Evolutionary conservation across 2,797 vertebrate genomes (phyloP), one percentile per base, ranked within the genome.

Genomic region (Anomalospiza imberbis): DNA sequence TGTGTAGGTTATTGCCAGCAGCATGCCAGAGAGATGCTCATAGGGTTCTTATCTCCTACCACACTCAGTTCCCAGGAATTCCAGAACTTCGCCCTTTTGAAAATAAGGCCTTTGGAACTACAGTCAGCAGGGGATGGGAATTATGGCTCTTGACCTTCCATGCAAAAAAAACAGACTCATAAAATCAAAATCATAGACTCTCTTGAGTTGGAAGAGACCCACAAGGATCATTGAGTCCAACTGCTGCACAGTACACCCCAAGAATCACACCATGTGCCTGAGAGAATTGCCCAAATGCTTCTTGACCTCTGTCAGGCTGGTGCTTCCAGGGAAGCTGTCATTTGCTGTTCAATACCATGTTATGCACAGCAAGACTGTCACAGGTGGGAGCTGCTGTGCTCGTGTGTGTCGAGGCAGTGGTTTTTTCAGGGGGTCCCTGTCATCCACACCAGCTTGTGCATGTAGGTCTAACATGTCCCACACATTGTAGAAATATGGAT

Each of bases 391-490:
- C 28, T 45, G 40, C 57, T 0, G 0, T 68, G 22, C 38, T 20
- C 6, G 0, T 18, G 42, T 6, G 0, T 51, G 7, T 55, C 50
- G 17, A 4, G 0, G 1, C 50, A 31, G 15, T 10, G 31, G 38
- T 76, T 60, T 7, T 7, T 22, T 62, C n/a, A 36, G 44, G 13
- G 45, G 2, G 0, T 77, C 29, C 32, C 38, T 2, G 48, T 57
- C 28, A 31, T 22, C 72, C 26, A 13, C 29, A 38, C 7, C 22
- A 28, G 7, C 47, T 31, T 38, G n/a, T 58, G n/a, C 17, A 5
- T 3, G 2, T 22, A 38, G 34, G 12, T 72, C 50, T 85, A 18
- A 77, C 55, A 54, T 5, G 19, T 75, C 42, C 34, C 16, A 42
- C 28, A 1, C 47, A 26, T 31, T 93, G 53, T 34, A 66, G 67